Evolutionary conservation across 2,888 invertebrate genomes (phyloP).

Genomic region (Baccha elongata): DNA sequence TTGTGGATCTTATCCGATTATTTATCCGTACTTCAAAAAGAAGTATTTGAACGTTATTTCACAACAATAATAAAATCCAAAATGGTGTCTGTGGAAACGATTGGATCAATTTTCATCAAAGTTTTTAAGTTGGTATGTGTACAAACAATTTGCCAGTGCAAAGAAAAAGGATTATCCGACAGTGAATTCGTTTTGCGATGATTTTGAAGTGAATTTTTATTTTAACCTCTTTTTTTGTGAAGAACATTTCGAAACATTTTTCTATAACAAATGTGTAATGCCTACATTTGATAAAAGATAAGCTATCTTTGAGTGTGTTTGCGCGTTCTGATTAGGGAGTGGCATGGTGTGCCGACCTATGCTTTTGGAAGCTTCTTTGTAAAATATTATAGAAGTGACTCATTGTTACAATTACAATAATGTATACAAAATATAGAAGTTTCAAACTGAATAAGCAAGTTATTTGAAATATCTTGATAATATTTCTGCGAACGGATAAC

Average conservation of each 20-base stretch:
- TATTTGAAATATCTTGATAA: too few relatives aligned
- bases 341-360: constrained; percentile 26
- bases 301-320: constrained; percentile 33
- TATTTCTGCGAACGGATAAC: too few relatives aligned
- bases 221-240: constrained; percentile 9
- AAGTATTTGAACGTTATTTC: not conserved
- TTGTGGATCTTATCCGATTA: not conserved
- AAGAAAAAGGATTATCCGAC: not conserved
- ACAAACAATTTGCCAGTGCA: too few relatives aligned
- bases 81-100: constrained; percentile 92
- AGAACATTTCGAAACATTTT: constrained; percentile 26
- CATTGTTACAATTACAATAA: constrained; percentile 2
- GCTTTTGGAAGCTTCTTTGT: constrained; percentile 26
- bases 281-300: constrained; percentile 50
- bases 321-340: constrained; percentile 60
- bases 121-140: constrained; percentile 90
- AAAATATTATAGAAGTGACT: constrained; percentile 12
- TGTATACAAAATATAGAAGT: too few relatives aligned
- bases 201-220: not conserved
- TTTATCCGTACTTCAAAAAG: not conserved
- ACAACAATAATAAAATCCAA: constrained; percentile 77
- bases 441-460: too few relatives aligned
- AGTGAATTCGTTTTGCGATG: constrained; percentile 18
- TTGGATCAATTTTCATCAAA: constrained; percentile 92
- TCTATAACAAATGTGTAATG: constrained; percentile 8